Base-by-base conservation (phyloP, 2,888 invertebrate genomes). In the Portevinia maculata region DNA sequence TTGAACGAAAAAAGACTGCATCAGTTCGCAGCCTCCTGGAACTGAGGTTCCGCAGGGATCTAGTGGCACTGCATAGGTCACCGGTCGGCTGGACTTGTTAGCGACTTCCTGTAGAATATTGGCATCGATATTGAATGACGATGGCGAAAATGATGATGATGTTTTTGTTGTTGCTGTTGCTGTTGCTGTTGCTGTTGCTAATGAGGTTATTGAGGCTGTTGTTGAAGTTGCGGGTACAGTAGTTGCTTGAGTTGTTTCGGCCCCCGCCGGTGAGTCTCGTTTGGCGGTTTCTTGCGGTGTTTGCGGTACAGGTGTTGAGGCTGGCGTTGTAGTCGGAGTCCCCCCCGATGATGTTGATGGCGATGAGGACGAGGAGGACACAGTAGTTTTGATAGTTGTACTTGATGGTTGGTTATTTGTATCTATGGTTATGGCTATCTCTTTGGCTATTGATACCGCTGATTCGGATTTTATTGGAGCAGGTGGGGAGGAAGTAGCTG, bases 1-100 rank as follows among this genome's bases (percentile, higher is more conserved):
- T 91, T 94, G 94, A 87, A 97, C 92, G 87, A 97, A 93, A 92
- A 98, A 98, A 74, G 98, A 96, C 92, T 98, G 98, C 97, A 98
- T 98, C 86, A 96, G 94, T 85, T 91, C 91, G 53, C 73, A 32
- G 39, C 70, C 76, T 13, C 70, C 76, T 13, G 86, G 85, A 60
- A 85, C 85, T 32, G 79, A 85, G 17, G 86, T 21, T 30, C 86
- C 86, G 30, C 86, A 86, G 28, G 30, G 55, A 73, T 79, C 78
- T 87, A 92, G 93, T 3, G 94, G 94, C 87, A 94, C 91, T 28
- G 94, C 94, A 87, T 94, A 94, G 73, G 93, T 93, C 1, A 93
- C 93, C 48, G 94, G 93, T 46, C 90, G 89, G 34, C 88, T 88
- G 32, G 87, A 87, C 41, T 89, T 87, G 34, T 90, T 89, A 19